These are phyloP conservation scores for Mantis religiosa DNA, from an alignment of 2,888 invertebrate species.

Conservation along the genomic window DNA sequence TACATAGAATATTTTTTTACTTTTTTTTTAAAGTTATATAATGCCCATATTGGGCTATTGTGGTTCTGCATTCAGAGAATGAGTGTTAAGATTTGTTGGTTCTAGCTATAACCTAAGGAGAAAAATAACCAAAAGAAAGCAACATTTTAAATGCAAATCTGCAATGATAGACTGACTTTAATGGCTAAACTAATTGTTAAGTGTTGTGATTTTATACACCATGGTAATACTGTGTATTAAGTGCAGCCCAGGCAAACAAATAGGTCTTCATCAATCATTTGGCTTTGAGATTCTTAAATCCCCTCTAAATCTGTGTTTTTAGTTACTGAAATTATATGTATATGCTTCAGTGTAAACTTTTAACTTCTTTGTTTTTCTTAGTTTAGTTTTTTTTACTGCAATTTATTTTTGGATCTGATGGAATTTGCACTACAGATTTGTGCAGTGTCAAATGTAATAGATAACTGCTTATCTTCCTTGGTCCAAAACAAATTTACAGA, in stretches of 20 bases:
- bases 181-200: not conserved
- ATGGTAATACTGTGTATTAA: not conserved
- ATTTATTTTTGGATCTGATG: no score
- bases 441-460: no score
- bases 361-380: not conserved
- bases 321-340: not conserved
- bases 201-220: not conserved
- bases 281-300: not conserved
- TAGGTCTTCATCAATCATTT: not conserved
- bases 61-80: no score
- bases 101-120: not conserved
- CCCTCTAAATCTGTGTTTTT: not conserved
- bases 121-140: not conserved
- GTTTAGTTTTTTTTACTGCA: no score
- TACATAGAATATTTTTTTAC: not conserved
- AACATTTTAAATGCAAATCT: not conserved
- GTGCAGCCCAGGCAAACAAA: not conserved
- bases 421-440: no score
- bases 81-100: no score
- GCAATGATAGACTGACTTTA: not conserved
- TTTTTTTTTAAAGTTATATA: not conserved
- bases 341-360: not conserved
- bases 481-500: no score
- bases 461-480: no score
- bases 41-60: not conserved